A percentile compares a stretch with the other conserved stretches of the same genome.
Evolutionary conservation across 2,113 vertebrate species (phyloP).

Genomic region (Barbus barbus): DNA sequence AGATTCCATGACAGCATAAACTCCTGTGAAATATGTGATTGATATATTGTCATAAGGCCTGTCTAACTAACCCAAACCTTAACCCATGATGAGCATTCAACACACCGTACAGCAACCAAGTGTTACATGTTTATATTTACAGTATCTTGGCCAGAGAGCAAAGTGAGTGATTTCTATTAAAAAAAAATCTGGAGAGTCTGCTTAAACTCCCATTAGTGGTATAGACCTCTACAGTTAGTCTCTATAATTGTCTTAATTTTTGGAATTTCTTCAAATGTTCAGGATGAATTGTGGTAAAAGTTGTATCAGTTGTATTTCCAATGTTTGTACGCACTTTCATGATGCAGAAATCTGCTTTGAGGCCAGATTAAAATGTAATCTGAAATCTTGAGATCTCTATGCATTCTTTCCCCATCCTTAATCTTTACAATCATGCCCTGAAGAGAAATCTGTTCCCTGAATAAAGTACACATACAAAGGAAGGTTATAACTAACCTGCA

Average conservation of each 20-base stretch:
- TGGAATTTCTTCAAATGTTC: neutral
- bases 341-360: conserved; percentile 52
- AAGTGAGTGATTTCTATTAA: neutral
- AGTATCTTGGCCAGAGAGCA: neutral
- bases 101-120: neutral
- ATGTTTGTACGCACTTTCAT: conserved; percentile 46
- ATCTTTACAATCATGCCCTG: conserved; percentile 47
- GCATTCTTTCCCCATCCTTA: conserved; percentile 51
- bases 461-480: conserved; percentile 34
- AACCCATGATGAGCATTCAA: too few relatives aligned
- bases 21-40: neutral
- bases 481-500: neutral
- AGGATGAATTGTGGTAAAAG: neutral
- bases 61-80: neutral
- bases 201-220: neutral
- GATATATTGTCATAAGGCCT: neutral
- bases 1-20: neutral
- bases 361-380: conserved; percentile 54
- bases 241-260: neutral
- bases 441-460: conserved; percentile 45
- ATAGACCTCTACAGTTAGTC: neutral
- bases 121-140: neutral
- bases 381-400: conserved; percentile 37
- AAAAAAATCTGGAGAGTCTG: neutral
- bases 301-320: conserved; percentile 32